Evolutionary conservation across 1,140 invertebrate species (phyloP).

Genomic region (Ladona fulva): DNA sequence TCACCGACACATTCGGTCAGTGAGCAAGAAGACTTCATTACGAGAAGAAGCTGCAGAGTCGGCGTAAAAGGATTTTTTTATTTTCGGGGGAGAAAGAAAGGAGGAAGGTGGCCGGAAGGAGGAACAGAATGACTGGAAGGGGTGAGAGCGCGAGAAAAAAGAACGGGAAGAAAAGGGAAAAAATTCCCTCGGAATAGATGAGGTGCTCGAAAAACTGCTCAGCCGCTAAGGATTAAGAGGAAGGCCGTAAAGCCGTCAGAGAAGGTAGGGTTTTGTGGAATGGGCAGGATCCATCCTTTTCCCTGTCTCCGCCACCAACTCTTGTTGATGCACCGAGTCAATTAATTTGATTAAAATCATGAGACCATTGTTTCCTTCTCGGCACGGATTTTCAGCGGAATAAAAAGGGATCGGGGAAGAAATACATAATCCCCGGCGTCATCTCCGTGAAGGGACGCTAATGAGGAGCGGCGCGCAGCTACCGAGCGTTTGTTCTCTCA

Average conservation of each 20-base stretch:
- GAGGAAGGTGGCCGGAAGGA: neutral
- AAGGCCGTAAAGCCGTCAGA: neutral
- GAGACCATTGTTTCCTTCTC: neutral
- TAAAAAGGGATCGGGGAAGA: neutral
- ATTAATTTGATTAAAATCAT: conserved; percentile 7
- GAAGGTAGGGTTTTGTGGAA: neutral
- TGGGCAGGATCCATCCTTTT: neutral
- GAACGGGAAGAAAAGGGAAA: neutral
- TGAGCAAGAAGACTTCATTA: conserved; percentile 5
- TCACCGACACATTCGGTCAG: neutral
- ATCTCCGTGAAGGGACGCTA: neutral
- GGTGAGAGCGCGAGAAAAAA: too few species aligned
- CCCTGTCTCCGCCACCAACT: neutral
- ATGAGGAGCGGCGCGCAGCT: neutral
- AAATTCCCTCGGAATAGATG: neutral
- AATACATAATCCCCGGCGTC: neutral
- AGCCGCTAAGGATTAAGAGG: neutral
- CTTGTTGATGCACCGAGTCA: conserved; percentile 3
- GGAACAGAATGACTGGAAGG: neutral
- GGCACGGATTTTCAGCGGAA: neutral
- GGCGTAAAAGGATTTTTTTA: neutral
- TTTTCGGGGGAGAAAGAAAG: neutral
- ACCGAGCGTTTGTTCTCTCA: neutral
- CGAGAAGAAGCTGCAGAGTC: neutral
- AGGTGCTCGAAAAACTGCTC: neutral